Evolutionary conservation across 2,113 vertebrate genomes (phyloP), one percentile per base, ranked within the genome.

Genomic region (Chinchilla lanigera): DNA sequence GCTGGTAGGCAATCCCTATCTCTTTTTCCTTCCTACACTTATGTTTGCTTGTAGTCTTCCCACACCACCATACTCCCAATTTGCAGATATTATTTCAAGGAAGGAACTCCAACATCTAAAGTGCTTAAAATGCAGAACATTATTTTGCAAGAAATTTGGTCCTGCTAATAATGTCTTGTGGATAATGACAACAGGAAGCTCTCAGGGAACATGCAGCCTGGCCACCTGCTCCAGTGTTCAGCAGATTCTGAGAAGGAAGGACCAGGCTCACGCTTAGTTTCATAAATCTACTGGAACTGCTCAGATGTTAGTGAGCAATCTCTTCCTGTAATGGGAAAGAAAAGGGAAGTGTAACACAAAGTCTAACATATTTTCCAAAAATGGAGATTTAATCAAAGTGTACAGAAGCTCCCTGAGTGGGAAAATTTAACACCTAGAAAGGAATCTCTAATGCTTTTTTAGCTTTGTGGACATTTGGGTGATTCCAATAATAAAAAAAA

Each of bases 41-140:
- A n/a, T n/a, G 5, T 35, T 61, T 75, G 73, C 13, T 13, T 58
- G 13, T 67, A 24, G 4, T 33, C 35, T 0, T 17, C 30, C n/a
- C n/a, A 2, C 12, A 24, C 1, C 22, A 24, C 22, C 24, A 1
- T 24, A 38, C 0, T 17, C 35, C 4, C 19, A 13, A 12, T 54
- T 17, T 61, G 35, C 26, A 44, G 30, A 67, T 7, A 33, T 56
- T 52, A n/a, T 35, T 52, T 81, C 60, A 82, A 54, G 41, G 20
- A n/a, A 58, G 81, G 7, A 71, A 26, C 0, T 50, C 63, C 41
- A 41, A 75, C 44, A 28, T 61, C 8, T 24, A 28, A 60, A 61
- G 35, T 38, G 19, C 19, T 65, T 69, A 50, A 33, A 1, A 16
- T 26, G 38, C 26, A 38, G 58, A 58, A 73, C 30, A 78, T 30